Percentiles rank a stretch among this genome's conserved stretches.
Conservation (phyloP, 2,113 vertebrate species). For the Rhinoptilus africanus region DNA sequence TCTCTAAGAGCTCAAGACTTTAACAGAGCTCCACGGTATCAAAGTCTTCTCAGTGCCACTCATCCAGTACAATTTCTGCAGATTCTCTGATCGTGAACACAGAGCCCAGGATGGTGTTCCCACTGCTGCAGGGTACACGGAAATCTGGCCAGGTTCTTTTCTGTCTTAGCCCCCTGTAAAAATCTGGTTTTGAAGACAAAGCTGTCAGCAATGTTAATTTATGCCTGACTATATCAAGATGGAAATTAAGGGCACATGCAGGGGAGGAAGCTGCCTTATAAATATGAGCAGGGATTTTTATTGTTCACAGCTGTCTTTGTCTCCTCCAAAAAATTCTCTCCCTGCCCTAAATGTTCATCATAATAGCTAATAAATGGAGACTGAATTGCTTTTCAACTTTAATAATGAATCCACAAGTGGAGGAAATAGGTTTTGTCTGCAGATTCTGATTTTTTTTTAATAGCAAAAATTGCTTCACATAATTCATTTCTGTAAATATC, state of each 20-base stretch:
- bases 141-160: neutral
- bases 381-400: neutral
- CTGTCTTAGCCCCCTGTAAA: neutral
- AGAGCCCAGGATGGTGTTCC: neutral
- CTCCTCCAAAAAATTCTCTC: neutral
- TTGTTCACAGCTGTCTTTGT: neutral
- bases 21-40: neutral
- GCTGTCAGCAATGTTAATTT: neutral
- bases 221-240: neutral
- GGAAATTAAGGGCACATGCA: neutral
- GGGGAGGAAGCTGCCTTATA: neutral
- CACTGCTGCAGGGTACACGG: neutral
- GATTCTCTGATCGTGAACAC: neutral
- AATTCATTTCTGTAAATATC: conserved; percentile 11
- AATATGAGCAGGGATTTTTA: neutral
- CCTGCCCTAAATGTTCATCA: neutral
- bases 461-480: neutral
- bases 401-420: neutral
- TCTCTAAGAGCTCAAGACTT: neutral
- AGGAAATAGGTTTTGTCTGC: neutral
- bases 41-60: neutral
- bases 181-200: neutral
- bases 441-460: neutral
- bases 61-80: neutral
- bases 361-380: neutral